These are phyloP conservation scores for Dermolepida albohirtum DNA, from an alignment of 2,888 invertebrate species.

Conservation along the genomic window DNA sequence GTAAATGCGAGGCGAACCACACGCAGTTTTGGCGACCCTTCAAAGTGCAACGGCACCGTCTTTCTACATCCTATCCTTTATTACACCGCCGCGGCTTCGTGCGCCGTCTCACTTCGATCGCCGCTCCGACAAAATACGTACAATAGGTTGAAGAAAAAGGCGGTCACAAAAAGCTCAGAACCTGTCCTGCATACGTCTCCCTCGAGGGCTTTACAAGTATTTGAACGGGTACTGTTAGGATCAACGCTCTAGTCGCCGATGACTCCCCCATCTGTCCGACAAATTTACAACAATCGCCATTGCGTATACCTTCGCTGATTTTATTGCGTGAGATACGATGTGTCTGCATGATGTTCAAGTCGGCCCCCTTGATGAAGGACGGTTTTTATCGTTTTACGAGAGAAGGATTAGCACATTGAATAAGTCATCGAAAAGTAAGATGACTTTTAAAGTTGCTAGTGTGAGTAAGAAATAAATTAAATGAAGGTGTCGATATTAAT, in stretches of 20 bases:
- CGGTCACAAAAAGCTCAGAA: slow-evolving; percentile 41
- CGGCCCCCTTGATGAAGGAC: too few species aligned
- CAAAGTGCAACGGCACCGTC: neutral
- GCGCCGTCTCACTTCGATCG: neutral
- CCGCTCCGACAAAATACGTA: slow-evolving; percentile 19
- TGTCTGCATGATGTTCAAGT: neutral
- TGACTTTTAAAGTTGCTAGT: too few species aligned
- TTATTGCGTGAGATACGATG: neutral
- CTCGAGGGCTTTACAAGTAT: slow-evolving; percentile 45
- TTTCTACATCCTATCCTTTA: too few species aligned
- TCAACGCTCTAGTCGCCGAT: slow-evolving; percentile 44
- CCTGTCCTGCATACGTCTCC: slow-evolving; percentile 45
- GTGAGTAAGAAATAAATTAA: too few species aligned
- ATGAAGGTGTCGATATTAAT: too few species aligned
- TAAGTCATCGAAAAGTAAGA: too few species aligned
- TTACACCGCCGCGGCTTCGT: neutral
- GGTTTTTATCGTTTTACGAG: too few species aligned
- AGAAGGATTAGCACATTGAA: too few species aligned
- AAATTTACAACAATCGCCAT: slow-evolving; percentile 35
- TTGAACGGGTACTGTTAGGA: slow-evolving; percentile 48
- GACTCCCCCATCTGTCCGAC: slow-evolving; percentile 42
- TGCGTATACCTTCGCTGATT: neutral
- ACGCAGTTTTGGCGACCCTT: slow-evolving; percentile 38
- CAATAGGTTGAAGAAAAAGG: slow-evolving; percentile 35
- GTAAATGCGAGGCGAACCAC: slow-evolving; percentile 9